A percentile compares a stretch with the other conserved stretches of the same genome.
Evolutionary conservation across 2,113 vertebrate species (phyloP).

Genomic region (Myotis davidii): DNA sequence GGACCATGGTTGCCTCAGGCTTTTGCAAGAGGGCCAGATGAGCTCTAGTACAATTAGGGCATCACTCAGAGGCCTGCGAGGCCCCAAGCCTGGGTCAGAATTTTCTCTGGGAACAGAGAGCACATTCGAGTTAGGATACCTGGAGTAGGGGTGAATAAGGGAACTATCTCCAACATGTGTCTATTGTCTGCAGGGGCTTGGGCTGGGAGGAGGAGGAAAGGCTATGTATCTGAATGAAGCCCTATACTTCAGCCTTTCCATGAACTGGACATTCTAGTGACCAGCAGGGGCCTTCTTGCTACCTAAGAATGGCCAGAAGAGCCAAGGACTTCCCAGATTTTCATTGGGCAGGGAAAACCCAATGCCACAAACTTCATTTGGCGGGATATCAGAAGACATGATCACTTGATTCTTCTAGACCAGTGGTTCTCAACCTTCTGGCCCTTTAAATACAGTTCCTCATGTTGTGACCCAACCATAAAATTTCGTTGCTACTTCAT

Average conservation of each 20-base stretch:
- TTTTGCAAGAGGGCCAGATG: fast-evolving
- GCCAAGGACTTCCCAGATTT: background rate
- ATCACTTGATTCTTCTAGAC: background rate
- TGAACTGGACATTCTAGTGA: background rate
- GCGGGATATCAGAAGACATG: background rate
- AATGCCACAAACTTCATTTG: background rate
- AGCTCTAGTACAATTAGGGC: too few species aligned
- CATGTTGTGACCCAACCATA: too few species aligned
- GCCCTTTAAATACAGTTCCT: too few species aligned
- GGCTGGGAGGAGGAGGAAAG: background rate
- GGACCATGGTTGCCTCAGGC: background rate
- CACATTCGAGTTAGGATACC: background rate
- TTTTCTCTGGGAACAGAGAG: background rate
- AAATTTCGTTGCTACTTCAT: too few species aligned
- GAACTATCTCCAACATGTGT: background rate
- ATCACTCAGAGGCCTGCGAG: fast-evolving
- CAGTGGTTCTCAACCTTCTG: too few species aligned
- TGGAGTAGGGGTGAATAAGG: background rate
- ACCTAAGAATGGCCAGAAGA: background rate
- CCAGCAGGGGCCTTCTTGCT: background rate
- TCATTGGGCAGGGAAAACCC: background rate
- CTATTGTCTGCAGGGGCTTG: background rate
- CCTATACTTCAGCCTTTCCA: background rate
- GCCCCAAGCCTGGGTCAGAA: background rate
- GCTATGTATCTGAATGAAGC: too few species aligned